Conservation (phyloP, 1,140 invertebrate species). For the Adoxophyes honmai region DNA sequence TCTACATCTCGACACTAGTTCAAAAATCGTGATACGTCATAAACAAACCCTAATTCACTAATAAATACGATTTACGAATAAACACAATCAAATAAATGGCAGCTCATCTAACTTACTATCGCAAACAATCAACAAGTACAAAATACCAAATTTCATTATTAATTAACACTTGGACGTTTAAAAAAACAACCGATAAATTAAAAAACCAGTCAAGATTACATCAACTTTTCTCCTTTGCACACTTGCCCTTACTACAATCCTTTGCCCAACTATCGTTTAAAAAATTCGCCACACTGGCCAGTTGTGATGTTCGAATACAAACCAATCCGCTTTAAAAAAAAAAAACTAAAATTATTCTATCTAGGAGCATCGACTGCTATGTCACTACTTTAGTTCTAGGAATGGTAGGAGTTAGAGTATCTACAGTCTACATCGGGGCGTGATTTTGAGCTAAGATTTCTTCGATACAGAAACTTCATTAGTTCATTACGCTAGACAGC, state of each 20-base stretch:
- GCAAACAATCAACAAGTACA: slow-evolving; percentile 2
- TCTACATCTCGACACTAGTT: neutral
- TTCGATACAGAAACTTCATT: too few relatives aligned
- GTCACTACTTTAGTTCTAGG: slow-evolving; percentile 28
- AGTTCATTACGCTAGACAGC: too few relatives aligned
- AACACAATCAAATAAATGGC: slow-evolving; percentile 10
- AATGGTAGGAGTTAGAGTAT: slow-evolving; percentile 34
- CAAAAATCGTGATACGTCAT: neutral
- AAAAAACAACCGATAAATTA: slow-evolving; percentile 24
- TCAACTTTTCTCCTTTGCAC: slow-evolving; percentile 24
- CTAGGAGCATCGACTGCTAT: slow-evolving; percentile 20
- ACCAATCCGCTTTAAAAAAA: neutral
- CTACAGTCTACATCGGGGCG: slow-evolving; percentile 19
- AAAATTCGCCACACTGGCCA: too few relatives aligned
- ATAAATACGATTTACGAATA: neutral
- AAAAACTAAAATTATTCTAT: slow-evolving; percentile 26
- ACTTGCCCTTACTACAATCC: slow-evolving; percentile 23
- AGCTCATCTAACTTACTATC: neutral
- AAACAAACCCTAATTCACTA: slow-evolving; percentile 1
- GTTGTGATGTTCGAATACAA: neutral
- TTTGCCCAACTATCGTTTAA: too few relatives aligned
- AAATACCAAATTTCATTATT: neutral
- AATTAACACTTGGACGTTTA: too few relatives aligned
- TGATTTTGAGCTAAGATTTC: slow-evolving; percentile 13
- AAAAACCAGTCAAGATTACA: slow-evolving; percentile 26